Base-by-base conservation (phyloP, 1,140 invertebrate genomes). In the Protaetia brevitarsis region DNA sequence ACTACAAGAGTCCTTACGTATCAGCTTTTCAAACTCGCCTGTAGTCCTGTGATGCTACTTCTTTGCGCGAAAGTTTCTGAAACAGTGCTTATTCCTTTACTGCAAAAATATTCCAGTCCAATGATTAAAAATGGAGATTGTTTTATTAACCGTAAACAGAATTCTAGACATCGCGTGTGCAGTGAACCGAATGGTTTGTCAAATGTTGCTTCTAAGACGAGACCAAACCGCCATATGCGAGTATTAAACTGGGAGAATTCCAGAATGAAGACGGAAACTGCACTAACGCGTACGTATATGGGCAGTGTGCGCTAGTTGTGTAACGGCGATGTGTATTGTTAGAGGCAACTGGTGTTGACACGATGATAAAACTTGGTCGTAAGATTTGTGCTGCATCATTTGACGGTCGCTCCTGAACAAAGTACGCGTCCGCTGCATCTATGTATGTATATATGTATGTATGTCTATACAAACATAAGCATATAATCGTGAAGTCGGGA, bases 291-390 rank as follows among this genome's bases (percentile, higher is more conserved):
- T 3, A 19, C 37, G 13, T 45, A 16, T 19, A n/a, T n/a, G n/a
- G n/a, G 13, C 56, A 26, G n/a, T 6, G n/a, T 34, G 31, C 7
- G 28, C 21, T 27, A 58, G 56, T 58, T 27, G 13, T 58, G 21
- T 27, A 58, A 27, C 11, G 56, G 21, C 34, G 51, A 58, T 65
- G 29, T 65, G 28, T 51, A 29, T 57, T 56, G 45, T 28, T 66
- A 30, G 56, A 45, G 59, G 63, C 64, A 68, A 65, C 67, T 68
- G 67, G 58, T 68, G 67, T 68, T 68, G 67, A 68, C 67, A 65
- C 41, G 45, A 62, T 68, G 63, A 68, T 65, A 68, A 68, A 68
- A 68, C 36, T 56, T 29, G 26, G 41, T 63, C 31, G 66, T 63
- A 67, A 67, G 66, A 63, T 67, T 67, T 67, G 66, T 63, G 51